A percentile compares a stretch with the other conserved stretches of the same genome.
Conservation (phyloP, 2,797 vertebrate species). For the Rhynchotus rufescens region DNA sequence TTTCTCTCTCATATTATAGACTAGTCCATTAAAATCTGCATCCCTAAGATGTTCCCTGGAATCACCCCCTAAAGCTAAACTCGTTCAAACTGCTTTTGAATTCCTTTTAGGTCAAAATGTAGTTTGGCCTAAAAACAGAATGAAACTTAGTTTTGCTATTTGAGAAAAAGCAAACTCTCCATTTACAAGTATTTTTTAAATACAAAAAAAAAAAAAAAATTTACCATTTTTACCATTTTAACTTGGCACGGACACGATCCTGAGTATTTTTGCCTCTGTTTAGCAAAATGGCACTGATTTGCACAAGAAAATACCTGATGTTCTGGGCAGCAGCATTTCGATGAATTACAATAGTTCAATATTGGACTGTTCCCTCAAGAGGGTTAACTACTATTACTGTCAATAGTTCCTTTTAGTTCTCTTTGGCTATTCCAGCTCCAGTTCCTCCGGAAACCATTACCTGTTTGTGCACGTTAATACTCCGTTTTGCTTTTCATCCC, state of each 20-base stretch:
- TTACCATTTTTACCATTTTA: neutral
- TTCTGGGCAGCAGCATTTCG: neutral
- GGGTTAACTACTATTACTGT: neutral
- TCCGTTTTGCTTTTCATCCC: neutral
- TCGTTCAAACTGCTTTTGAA: neutral
- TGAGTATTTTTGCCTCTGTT: neutral
- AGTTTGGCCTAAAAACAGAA: neutral
- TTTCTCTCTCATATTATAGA: neutral
- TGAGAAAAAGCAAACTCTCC: neutral
- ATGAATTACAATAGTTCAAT: neutral
- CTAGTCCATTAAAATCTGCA: neutral
- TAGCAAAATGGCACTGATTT: neutral
- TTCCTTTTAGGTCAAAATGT: neutral
- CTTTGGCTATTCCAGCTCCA: neutral
- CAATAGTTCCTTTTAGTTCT: neutral
- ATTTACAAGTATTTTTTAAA: neutral
- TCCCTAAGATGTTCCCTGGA: neutral
- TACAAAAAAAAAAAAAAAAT: neutral
- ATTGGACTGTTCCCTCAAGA: neutral
- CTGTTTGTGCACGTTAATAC: neutral
- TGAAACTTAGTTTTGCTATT: neutral
- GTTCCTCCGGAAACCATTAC: slow-evolving; percentile 24
- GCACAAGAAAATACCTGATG: neutral
- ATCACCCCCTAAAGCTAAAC: neutral
- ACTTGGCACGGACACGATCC: neutral